Evolutionary conservation across 2,888 invertebrate genomes (phyloP), one percentile per base, ranked within the genome.

Genomic region (Candidula unifasciata): DNA sequence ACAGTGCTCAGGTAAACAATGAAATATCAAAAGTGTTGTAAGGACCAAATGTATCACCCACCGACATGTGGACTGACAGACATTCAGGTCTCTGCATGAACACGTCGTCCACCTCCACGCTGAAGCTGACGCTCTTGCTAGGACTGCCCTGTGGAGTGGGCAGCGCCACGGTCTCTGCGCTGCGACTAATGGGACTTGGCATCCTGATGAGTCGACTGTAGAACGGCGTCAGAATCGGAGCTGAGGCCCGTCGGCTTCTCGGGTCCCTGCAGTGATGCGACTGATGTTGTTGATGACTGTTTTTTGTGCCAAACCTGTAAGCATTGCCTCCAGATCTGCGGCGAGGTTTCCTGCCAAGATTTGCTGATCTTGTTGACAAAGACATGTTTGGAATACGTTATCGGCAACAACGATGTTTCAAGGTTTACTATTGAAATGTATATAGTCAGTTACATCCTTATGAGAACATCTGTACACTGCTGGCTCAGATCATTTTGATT

Each of bases 141-240:
- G 87, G 86, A 27, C 85, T 85, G n/a, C 73, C 54, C 27, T 84
- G 77, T 27, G 85, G 85, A 13, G 81, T 83, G 18, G 82, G 82
- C 35, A 85, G 82, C 16, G 86, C 87, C 44, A 88, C 88, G 0
- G 87, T 88, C 82, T 88, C 88, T 0, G 88, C 88, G 82, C 87
- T 87, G 69, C 88, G 86, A 30, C 88, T 88, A 79, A 88, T 86
- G 52, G 87, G 87, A n/a, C 85, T 83, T 30, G 86, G 86, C 6
- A 85, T 33, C n/a, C 82, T 82, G 68, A 81, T 79, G 74, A 85
- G 85, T 57, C 82, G 80, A 6, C 84, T 85, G 37, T 83, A 85
- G 37, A 84, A 82, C 5, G 86, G 88, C 24, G 87, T 86, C 73
- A 88, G 81, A 33, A 87, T 86, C n/a, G 88, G 88, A 1, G 87